phyloP scores from a whole-genome alignment of 2,888 invertebrate genomes.

The Thecocarcelia acutangulata region DNA sequence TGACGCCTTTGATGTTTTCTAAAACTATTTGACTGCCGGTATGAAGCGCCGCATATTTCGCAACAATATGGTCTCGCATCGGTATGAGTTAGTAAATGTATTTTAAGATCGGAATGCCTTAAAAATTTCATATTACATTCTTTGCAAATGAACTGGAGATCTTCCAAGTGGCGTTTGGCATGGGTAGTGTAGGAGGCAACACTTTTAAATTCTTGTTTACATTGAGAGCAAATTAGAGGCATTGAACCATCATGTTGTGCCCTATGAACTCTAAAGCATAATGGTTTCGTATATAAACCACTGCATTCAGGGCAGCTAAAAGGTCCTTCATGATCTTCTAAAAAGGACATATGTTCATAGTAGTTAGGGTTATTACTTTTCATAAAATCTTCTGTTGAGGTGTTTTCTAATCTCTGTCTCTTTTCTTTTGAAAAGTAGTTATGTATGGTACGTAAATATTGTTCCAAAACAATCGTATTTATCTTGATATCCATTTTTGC shows the following conservation, averaged over 20 bases:
- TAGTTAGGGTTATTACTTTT: constrained; percentile 23
- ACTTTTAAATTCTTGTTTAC: constrained; percentile 54
- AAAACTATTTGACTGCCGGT: constrained; percentile 47
- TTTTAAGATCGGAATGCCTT: constrained; percentile 52
- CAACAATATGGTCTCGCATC: constrained; percentile 62
- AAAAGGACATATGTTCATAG: constrained; percentile 53
- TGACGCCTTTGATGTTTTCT: constrained; percentile 57
- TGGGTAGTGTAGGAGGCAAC: constrained; percentile 56
- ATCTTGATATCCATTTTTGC: constrained; percentile 49
- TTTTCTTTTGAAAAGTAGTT: constrained; percentile 62
- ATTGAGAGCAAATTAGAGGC: constrained; percentile 59
- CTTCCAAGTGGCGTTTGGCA: constrained; percentile 62
- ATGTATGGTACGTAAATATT: constrained; percentile 55
- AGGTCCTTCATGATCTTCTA: constrained; percentile 63
- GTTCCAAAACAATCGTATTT: constrained; percentile 34
- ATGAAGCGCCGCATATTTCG: constrained; percentile 63
- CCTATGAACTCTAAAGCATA: constrained; percentile 58
- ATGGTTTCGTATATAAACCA: constrained; percentile 42
- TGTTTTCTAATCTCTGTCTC: constrained; percentile 27
- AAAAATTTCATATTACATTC: constrained; percentile 63
- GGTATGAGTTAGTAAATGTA: constrained; percentile 63
- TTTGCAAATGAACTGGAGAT: constrained; percentile 58
- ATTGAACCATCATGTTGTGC: constrained; percentile 49
- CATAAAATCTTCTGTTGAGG: constrained; percentile 1
- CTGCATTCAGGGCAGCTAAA: constrained; percentile 62